Evolutionary conservation across 2,888 invertebrate genomes (phyloP).

Genomic region (Scrobipalpa atriplicella): DNA sequence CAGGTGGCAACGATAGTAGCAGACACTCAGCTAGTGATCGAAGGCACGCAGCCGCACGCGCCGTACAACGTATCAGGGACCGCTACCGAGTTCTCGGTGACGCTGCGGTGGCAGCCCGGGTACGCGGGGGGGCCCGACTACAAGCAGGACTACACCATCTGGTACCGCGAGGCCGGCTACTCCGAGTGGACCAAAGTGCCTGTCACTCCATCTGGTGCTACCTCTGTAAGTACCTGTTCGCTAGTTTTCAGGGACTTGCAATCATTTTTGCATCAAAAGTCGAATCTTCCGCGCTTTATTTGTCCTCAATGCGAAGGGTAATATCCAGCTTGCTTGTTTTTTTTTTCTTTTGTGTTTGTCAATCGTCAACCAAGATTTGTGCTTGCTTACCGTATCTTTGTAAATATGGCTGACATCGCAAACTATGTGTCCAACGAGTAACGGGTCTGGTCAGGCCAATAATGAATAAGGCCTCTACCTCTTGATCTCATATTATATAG

Average conservation of each 20-base stretch:
- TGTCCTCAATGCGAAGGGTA: too few relatives aligned
- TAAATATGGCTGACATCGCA: too few relatives aligned
- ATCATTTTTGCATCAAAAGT: too few relatives aligned
- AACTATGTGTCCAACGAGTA: too few relatives aligned
- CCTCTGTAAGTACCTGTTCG: constrained; percentile 79
- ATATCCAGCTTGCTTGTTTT: too few relatives aligned
- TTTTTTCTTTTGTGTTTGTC: too few relatives aligned
- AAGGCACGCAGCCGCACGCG: constrained; percentile 98
- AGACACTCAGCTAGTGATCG: constrained; percentile 93
- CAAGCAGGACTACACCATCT: constrained; percentile 97
- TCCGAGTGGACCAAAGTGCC: constrained; percentile 97
- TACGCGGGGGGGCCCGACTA: constrained; percentile 97
- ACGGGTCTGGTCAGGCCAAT: too few relatives aligned
- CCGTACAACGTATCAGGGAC: constrained; percentile 97
- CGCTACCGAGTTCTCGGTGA: constrained; percentile 95
- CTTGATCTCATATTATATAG: too few relatives aligned
- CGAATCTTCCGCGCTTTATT: too few relatives aligned
- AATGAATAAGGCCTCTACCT: too few relatives aligned
- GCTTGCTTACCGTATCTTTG: too few relatives aligned
- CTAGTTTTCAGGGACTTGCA: not conserved
- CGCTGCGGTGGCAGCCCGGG: constrained; percentile 96
- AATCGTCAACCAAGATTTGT: too few relatives aligned
- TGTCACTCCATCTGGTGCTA: constrained; percentile 95
- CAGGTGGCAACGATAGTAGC: constrained; percentile 96
- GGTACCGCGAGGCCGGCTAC: constrained; percentile 95